phyloP scores from a whole-genome alignment of 2,113 vertebrate species.

The Sporophila hypoxantha region DNA sequence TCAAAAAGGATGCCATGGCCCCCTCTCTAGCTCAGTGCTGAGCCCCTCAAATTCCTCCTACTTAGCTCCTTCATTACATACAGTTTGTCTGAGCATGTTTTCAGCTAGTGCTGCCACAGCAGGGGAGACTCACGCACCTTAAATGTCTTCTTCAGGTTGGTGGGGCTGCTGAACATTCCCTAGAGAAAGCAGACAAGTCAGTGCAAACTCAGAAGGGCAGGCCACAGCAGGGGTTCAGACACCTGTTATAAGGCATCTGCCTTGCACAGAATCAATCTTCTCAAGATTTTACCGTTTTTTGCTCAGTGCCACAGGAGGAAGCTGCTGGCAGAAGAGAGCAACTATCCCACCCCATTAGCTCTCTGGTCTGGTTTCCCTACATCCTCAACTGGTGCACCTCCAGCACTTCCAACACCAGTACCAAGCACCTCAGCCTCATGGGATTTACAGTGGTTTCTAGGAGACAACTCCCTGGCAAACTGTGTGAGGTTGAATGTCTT shows the following conservation, averaged over 20 bases:
- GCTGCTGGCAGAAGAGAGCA: neutral
- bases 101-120: neutral
- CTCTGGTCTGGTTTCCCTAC: neutral
- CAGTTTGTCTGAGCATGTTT: neutral
- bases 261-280: neutral
- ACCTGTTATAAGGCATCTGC: neutral
- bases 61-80: neutral
- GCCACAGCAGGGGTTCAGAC: neutral
- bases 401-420: neutral
- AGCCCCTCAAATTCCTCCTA: neutral
- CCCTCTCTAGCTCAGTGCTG: neutral
- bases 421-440: neutral
- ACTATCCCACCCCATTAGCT: neutral
- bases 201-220: neutral
- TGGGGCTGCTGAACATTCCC: conserved; percentile 91
- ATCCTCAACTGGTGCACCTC: neutral
- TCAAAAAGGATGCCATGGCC: neutral
- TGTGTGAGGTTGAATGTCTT: neutral
- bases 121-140: conserved; percentile 71
- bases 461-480: neutral
- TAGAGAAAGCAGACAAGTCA: conserved; percentile 45
- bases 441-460: neutral
- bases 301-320: neutral
- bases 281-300: neutral
- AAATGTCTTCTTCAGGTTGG: conserved; percentile 90